These are phyloP conservation scores for Dione vanillae DNA, from an alignment of 2,888 invertebrate genomes.

Conservation along the genomic window DNA sequence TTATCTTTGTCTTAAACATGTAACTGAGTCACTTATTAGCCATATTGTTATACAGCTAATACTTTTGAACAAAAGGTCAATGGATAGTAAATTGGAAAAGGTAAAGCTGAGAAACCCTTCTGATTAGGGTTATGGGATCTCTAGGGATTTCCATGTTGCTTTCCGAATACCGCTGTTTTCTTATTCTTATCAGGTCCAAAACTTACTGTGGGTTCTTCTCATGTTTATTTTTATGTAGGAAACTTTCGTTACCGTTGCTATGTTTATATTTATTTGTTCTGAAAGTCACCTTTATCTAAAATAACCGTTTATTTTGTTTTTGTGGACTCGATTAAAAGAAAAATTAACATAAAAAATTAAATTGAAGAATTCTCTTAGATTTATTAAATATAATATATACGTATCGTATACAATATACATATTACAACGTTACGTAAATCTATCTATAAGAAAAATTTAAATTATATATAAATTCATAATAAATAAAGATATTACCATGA, in stretches of 20 bases:
- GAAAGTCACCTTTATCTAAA: constrained; percentile 7
- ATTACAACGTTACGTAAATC: too few species aligned
- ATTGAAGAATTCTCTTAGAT: too few species aligned
- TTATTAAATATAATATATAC: too few species aligned
- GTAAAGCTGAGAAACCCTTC: constrained; percentile 28
- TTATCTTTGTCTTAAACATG: neutral
- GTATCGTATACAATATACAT: too few species aligned
- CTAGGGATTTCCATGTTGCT: constrained; percentile 25
- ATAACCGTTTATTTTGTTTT: too few species aligned
- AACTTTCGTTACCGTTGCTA: constrained; percentile 22
- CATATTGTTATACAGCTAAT: constrained; percentile 17
- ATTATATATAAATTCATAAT: too few species aligned
- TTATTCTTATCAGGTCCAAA: constrained; percentile 37
- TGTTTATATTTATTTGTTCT: constrained; percentile 11
- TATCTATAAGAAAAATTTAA: too few species aligned
- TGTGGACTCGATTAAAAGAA: too few species aligned
- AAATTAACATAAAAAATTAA: too few species aligned
- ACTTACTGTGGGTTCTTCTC: constrained; percentile 15
- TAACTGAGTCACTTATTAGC: neutral
- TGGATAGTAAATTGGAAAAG: constrained; percentile 34
- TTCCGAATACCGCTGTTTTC: constrained; percentile 34
- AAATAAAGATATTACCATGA: too few species aligned
- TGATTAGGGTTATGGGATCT: constrained; percentile 31
- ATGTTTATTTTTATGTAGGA: constrained; percentile 18
- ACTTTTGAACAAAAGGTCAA: constrained; percentile 34